Evolutionary conservation across 2,888 invertebrate species (phyloP).

Genomic region (Aphodius granarius): DNA sequence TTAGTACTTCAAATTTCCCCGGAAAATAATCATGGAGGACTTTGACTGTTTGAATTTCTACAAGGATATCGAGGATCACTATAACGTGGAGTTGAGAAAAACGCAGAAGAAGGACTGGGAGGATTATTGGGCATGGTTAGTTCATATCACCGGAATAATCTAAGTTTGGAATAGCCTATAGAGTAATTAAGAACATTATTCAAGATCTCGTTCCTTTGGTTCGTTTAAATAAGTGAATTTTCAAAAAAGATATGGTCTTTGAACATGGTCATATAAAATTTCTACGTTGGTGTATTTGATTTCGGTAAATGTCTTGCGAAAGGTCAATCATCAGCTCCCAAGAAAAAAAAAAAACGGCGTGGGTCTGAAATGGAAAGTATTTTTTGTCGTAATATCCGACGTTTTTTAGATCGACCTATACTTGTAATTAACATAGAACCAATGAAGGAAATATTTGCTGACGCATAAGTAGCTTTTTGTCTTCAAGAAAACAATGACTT

Average conservation of each 20-base stretch:
- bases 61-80: conserved; percentile 46
- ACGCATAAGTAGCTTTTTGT: background rate
- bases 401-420: background rate
- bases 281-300: background rate
- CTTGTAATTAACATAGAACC: background rate
- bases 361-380: background rate
- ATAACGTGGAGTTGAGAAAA: conserved; percentile 43
- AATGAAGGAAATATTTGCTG: background rate
- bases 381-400: background rate
- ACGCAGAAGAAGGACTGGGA: conserved; percentile 42
- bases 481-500: background rate
- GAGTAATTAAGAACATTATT: too few relatives aligned
- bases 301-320: background rate
- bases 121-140: conserved; percentile 52
- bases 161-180: too few relatives aligned
- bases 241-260: too few relatives aligned
- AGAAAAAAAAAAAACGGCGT: background rate
- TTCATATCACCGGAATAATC: conserved; percentile 30
- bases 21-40: conserved; percentile 4
- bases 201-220: too few relatives aligned
- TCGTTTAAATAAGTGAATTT: too few relatives aligned
- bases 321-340: background rate
- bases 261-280: conserved; percentile 47
- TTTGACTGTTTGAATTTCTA: conserved; percentile 38
- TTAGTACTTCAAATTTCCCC: background rate